phyloP scores from a whole-genome alignment of 1,140 invertebrate species.

The Drosophila leontia region DNA sequence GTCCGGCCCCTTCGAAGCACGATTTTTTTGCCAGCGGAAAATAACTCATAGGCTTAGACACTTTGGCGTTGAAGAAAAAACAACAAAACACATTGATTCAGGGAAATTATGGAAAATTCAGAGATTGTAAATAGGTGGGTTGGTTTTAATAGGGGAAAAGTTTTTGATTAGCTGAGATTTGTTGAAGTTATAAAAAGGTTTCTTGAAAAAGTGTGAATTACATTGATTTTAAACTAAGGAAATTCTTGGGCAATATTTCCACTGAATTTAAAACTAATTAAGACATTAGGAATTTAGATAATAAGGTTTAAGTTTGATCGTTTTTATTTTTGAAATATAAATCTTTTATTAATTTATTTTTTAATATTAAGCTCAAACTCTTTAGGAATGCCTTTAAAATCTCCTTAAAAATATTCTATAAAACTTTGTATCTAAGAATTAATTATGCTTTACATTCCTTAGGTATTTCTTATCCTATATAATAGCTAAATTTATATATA shows the following conservation, averaged over 20 bases:
- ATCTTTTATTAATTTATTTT: not conserved
- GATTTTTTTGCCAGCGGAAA: slow-evolving; percentile 53
- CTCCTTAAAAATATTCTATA: not conserved
- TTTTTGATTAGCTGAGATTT: slow-evolving; percentile 30
- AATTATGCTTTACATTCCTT: not conserved
- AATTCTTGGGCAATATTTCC: not conserved
- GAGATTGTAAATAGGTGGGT: not conserved
- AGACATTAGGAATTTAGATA: not conserved
- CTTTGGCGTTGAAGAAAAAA: slow-evolving; percentile 9
- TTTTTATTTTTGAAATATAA: no score
- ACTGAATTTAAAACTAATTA: not conserved
- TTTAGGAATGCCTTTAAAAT: not conserved
- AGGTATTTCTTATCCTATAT: slow-evolving; percentile 1
- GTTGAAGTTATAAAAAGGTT: not conserved
- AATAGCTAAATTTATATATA: slow-evolving; percentile 7
- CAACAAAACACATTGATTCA: not conserved
- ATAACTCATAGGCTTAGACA: slow-evolving; percentile 34
- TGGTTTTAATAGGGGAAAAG: slow-evolving; percentile 26
- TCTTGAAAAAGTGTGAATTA: not conserved
- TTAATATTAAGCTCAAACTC: no score
- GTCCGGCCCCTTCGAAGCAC: slow-evolving; percentile 43
- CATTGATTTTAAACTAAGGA: not conserved
- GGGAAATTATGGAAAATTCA: slow-evolving; percentile 30
- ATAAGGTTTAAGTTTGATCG: not conserved
- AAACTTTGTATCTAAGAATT: not conserved